phyloP scores from a whole-genome alignment of 2,113 vertebrate species.

The Laticauda colubrina region DNA sequence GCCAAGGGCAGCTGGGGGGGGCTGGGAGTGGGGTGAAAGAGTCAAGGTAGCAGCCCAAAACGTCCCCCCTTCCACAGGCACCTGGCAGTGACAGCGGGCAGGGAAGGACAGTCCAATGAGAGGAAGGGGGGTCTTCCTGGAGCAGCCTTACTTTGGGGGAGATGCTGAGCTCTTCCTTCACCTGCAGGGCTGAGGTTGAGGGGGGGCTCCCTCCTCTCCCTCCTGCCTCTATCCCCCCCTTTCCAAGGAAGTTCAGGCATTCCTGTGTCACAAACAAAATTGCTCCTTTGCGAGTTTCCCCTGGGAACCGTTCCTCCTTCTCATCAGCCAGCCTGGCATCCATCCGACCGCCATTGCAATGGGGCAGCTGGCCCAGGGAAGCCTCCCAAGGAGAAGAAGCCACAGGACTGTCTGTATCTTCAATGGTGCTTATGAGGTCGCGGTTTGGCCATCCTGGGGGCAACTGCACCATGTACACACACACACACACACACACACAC shows the following conservation, averaged over 20 bases:
- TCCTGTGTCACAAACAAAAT: not conserved
- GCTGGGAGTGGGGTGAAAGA: not conserved
- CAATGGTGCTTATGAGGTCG: not conserved
- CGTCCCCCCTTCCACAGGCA: not conserved
- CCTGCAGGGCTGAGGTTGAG: not conserved
- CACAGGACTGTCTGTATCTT: fast-evolving
- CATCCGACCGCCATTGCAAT: fast-evolving
- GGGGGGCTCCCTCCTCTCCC: not conserved
- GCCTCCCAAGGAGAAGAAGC: not conserved
- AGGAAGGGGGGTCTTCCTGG: not conserved
- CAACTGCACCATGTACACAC: not conserved
- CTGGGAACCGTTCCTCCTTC: not conserved
- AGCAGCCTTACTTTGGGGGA: not conserved
- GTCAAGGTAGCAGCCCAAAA: not conserved
- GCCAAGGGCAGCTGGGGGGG: not conserved
- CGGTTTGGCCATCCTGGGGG: not conserved
- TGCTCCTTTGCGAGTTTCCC: not conserved
- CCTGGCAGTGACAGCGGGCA: not conserved
- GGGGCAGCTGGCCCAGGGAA: not conserved
- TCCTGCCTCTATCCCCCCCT: not conserved
- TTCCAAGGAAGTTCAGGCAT: not conserved
- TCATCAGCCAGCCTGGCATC: not conserved
- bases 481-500: not conserved
- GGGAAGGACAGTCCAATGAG: not conserved
- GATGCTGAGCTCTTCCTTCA: not conserved